Evolutionary conservation across 2,797 vertebrate genomes (phyloP), one percentile per base, ranked within the genome.

Genomic region (Sebastes flavidus): DNA sequence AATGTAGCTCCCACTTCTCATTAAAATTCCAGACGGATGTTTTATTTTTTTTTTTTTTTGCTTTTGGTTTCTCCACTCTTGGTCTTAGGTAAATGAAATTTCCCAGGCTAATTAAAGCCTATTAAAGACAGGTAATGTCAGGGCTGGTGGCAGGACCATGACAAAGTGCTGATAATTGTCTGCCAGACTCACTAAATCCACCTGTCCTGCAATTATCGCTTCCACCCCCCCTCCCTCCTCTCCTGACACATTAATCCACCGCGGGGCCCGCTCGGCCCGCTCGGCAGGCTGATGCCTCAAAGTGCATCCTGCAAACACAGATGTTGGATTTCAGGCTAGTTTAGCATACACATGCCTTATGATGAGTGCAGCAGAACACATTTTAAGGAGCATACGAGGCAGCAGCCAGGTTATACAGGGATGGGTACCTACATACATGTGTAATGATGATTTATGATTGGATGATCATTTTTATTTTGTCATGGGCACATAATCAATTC

Each of bases 81-180:
- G 75, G 69, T 82, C 73, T 82, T 85, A 77, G 87, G 84, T 93
- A 94, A 95, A 94, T 95, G 88, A 94, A 94, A 95, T 95, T 94
- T 94, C 91, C 88, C 90, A 88, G 89, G 93, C 91, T 95, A 95
- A 96, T 96, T 95, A 95, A 96, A 95, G 95, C 91, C 94, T 92
- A 95, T 96, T 95, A 95, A 91, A 95, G 93, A 91, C 94, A 94
- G 92, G 94, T 94, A 94, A 95, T 95, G 95, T 94, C 94, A 92
- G 88, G 88, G 92, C 95, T 92, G 86, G 89, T 95, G 94, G 94
- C 94, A 90, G 91, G 90, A 94, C 94, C 94, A 89, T 96, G 94
- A 96, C 95, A 95, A 95, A 96, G 94, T 94, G 92, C 93, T 95
- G 93, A 95, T 96, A 95, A 95, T 95, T 94, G 95, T 95, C 94